Base-by-base conservation (phyloP, 2,113 vertebrate species). In the Xenus cinereus region DNA sequence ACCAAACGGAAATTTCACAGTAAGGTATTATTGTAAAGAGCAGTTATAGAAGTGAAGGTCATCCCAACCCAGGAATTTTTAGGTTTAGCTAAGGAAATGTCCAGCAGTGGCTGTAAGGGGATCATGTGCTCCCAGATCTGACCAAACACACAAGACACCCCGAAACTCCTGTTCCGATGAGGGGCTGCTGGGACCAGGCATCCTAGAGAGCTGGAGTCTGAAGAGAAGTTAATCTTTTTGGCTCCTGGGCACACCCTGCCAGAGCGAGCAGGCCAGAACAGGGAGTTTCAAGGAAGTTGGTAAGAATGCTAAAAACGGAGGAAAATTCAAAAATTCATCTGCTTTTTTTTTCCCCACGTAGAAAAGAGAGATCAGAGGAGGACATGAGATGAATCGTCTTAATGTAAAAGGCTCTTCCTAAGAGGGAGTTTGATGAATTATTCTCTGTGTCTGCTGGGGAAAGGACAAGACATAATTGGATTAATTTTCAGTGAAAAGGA, bases 401-500 rank as follows among this genome's bases (percentile, higher is more conserved):
- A 79, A 85, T 66, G 71, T 60, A 68, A 85, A 87, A 87, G 54
- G 62, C 51, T 86, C 64, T 93, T 66, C 51, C 56, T 82, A 50
- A 81, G 62, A 87, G 41, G 39, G 53, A 85, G 82, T 51, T 88
- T 93, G 82, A 94, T 91, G 56, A 91, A 91, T 85, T 88, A 85
- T 91, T 87, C 81, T 91, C 84, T 95, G 37, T 71, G 37, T 75
- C 66, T 93, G 66, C 74, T 79, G 35, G 12, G 35, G 62, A 90
- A 48, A 91, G 5, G 32, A 67, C 50, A 37, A 89, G 84, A 75
- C 27, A 39, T 94, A 94, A 95, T 83, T 90, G 87, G 62, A 62
- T 92, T 97, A 82, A 93, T 93, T 93, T 94, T 79, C 75, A 78
- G 71, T 85, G 85, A 73, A 93, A 87, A 82, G 57, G 39, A 60